Percentiles rank a stretch among this genome's conserved stretches.
Evolutionary conservation across 2,888 invertebrate genomes (phyloP).

Genomic region (Troilus luridus): DNA sequence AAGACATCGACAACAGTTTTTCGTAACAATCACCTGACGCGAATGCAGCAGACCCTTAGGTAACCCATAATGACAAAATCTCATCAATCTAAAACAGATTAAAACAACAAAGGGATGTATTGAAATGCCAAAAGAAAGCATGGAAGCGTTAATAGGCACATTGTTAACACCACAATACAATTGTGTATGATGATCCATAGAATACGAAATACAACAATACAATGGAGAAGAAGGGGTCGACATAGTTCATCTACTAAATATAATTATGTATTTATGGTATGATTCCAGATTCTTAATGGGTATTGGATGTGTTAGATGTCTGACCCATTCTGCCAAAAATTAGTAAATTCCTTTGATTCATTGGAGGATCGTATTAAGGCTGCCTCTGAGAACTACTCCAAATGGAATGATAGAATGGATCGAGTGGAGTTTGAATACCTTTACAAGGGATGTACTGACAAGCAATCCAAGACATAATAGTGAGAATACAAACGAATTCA

Average conservation of each 20-base stretch:
- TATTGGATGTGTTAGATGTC: background rate
- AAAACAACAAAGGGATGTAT: background rate
- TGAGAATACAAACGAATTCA: no score
- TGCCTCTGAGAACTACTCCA: no score
- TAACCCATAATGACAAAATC: background rate
- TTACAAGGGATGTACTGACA: no score
- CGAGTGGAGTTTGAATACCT: no score
- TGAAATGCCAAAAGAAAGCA: slow-evolving; percentile 21
- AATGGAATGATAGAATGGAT: no score
- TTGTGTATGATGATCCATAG: background rate
- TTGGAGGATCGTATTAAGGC: no score
- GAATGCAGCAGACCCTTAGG: background rate
- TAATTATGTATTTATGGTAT: background rate
- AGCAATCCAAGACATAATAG: no score
- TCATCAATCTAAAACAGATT: slow-evolving; percentile 17
- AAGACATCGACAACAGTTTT: background rate
- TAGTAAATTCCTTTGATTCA: no score
- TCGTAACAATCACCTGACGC: background rate
- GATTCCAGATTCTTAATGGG: background rate
- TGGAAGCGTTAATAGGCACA: slow-evolving; percentile 15
- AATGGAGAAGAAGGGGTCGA: background rate
- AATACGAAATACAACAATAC: background rate
- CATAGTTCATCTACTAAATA: background rate
- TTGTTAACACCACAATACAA: background rate
- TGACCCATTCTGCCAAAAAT: no score